These are phyloP conservation scores for Gymnobelideus leadbeateri DNA, from an alignment of 2,113 vertebrate genomes.

Conservation along the genomic window DNA sequence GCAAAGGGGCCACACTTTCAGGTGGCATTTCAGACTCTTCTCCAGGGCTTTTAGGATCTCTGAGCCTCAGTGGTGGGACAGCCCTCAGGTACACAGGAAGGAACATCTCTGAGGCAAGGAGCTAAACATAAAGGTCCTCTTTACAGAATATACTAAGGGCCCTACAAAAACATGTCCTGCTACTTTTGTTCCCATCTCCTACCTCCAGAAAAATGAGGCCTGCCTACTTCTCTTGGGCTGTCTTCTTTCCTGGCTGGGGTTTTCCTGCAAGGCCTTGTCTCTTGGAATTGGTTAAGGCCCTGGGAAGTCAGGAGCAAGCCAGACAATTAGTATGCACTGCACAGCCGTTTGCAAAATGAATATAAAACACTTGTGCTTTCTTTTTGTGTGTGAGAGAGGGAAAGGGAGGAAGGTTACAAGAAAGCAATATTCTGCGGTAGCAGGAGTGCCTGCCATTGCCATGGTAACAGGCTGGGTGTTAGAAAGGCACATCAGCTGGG, in stretches of 20 bases:
- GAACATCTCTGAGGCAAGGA: conserved; percentile 8
- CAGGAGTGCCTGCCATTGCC: conserved; percentile 75
- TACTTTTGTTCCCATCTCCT: not conserved
- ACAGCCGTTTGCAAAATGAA: conserved; percentile 78
- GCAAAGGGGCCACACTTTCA: not conserved
- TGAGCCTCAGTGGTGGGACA: not conserved
- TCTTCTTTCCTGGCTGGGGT: conserved; percentile 47
- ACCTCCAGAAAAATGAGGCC: conserved; percentile 20
- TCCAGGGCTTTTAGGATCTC: not conserved
- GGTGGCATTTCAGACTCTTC: not conserved
- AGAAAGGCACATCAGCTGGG: conserved; percentile 69
- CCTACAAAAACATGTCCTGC: not conserved
- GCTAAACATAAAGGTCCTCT: not conserved
- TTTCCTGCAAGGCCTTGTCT: conserved; percentile 58
- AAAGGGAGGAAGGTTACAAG: conserved; percentile 76
- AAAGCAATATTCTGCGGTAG: conserved; percentile 84
- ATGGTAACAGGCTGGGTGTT: conserved; percentile 76
- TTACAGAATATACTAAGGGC: not conserved
- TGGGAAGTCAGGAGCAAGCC: conserved; percentile 73
- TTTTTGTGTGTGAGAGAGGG: conserved; percentile 83
- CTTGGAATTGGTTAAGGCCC: conserved; percentile 36
- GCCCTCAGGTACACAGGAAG: not conserved
- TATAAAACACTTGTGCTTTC: conserved; percentile 81
- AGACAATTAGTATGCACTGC: conserved; percentile 82
- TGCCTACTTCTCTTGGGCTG: conserved; percentile 5